Evolutionary conservation across 2,113 vertebrate species (phyloP).

Genomic region (Leptobrachium ailaonicum): DNA sequence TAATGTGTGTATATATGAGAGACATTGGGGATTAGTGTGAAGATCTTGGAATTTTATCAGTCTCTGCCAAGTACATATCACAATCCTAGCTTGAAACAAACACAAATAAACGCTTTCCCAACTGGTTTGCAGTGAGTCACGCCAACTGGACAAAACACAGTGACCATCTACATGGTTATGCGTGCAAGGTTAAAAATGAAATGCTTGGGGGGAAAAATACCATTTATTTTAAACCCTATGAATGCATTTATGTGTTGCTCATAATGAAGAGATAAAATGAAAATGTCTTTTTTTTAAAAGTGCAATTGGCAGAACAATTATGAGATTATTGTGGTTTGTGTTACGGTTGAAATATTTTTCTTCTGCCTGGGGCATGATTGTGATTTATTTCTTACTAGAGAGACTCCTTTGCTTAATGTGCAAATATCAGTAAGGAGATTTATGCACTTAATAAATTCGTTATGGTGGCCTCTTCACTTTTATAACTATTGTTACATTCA

Average conservation of each 20-base stretch:
- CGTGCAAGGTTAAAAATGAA: no score
- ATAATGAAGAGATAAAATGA: neutral
- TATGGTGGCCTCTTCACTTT: neutral
- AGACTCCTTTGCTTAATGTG: conserved; percentile 11
- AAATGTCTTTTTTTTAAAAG: neutral
- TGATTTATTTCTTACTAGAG: neutral
- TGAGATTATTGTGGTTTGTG: neutral
- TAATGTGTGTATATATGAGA: no score
- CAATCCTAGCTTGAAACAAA: no score
- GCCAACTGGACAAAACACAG: no score
- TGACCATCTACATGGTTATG: no score
- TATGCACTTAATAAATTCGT: neutral
- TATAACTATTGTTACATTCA: conserved; percentile 12
- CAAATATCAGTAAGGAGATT: neutral
- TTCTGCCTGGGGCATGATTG: neutral
- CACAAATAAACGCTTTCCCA: no score
- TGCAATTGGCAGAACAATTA: neutral
- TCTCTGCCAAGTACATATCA: no score
- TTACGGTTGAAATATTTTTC: neutral
- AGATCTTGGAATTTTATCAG: no score
- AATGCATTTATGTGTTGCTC: neutral
- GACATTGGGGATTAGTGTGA: no score
- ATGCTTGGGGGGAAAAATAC: no score
- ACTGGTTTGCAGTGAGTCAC: no score
- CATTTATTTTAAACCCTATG: neutral